Percentiles rank a stretch among this genome's conserved stretches.
Evolutionary conservation across 1,140 invertebrate species (phyloP).

Genomic region (Steinernema feltiae): DNA sequence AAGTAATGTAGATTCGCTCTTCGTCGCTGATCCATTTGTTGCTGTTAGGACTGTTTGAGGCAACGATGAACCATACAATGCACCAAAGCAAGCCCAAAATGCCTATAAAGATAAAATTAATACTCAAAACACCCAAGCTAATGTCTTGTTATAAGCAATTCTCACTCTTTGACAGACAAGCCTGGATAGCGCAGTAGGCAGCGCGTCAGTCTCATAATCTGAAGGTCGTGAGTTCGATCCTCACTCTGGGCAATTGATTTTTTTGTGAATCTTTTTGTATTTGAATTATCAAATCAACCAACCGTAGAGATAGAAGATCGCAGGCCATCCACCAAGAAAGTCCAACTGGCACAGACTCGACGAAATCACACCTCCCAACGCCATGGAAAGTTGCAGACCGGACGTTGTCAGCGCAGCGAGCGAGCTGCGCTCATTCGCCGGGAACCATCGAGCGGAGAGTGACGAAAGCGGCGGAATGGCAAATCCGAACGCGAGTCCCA

Average conservation of each 20-base stretch:
- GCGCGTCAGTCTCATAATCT: slow-evolving; percentile 94
- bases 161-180: too few species aligned
- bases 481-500: slow-evolving; percentile 29
- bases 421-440: slow-evolving; percentile 22
- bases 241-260: too few species aligned
- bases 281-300: neutral
- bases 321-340: slow-evolving; percentile 16
- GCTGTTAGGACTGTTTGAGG: neutral
- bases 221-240: slow-evolving; percentile 92
- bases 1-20: neutral
- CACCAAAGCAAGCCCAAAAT: neutral
- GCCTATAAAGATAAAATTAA: neutral
- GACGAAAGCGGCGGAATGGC: slow-evolving; percentile 21
- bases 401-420: slow-evolving; percentile 26
- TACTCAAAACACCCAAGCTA: too few species aligned
- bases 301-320: slow-evolving; percentile 28
- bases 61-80: neutral
- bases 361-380: slow-evolving; percentile 16
- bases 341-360: slow-evolving; percentile 12
- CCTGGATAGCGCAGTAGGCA: slow-evolving; percentile 73
- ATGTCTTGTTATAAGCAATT: too few species aligned
- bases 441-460: slow-evolving; percentile 25
- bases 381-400: slow-evolving; percentile 21
- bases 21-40: neutral
- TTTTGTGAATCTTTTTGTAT: too few species aligned